Base-by-base conservation (phyloP, 2,113 vertebrate species). In the Cheilinus undulatus region DNA sequence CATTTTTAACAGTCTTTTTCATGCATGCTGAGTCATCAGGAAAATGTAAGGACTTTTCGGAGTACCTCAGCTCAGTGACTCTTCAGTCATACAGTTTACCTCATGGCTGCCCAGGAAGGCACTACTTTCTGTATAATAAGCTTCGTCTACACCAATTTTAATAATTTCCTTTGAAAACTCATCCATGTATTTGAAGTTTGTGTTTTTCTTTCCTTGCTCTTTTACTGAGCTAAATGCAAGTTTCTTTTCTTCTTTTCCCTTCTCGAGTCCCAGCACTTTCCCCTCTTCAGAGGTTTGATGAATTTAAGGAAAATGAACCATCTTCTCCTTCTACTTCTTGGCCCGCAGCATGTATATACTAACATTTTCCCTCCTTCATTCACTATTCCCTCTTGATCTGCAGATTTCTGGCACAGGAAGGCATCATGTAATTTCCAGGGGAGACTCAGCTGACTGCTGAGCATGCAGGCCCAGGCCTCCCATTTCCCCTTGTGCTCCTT, bases 361-460 rank as follows among this genome's bases (percentile, higher is more conserved):
- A 80, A 86, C 62, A 72, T 86, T 84, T 86, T 76, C 78, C 72
- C 40, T 70, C 65, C 75, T 76, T 50, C 52, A 57, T 56, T 71
- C 48, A 58, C 49, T 19, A 22, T 62, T 76, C 49, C 22, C 50
- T 60, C 63, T 69, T 7, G 1, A 62, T 61, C 60, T 36, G 68
- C 68, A 69, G 36, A 75, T 77, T 78, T 79, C 84, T 88, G 87
- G 70, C 82, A 66, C 69, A 40, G 45, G 51, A 67, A 75, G 46
- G 20, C 46, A 46, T 68, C 69, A 68, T 73, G 69, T 78, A 88
- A 83, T 90, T 90, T 89, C 81, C 85, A 82, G 46, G 60, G 65
- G 52, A 75, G 69, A 56, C 69, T 34, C 69, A 81, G 67, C 69
- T 79, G 82, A 43, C 73, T 69, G 62, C n/a, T 7, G 71, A 75